A percentile compares a stretch with the other conserved stretches of the same genome.
Evolutionary conservation across 2,113 vertebrate species (phyloP).

Genomic region (Ciconia stormi): DNA sequence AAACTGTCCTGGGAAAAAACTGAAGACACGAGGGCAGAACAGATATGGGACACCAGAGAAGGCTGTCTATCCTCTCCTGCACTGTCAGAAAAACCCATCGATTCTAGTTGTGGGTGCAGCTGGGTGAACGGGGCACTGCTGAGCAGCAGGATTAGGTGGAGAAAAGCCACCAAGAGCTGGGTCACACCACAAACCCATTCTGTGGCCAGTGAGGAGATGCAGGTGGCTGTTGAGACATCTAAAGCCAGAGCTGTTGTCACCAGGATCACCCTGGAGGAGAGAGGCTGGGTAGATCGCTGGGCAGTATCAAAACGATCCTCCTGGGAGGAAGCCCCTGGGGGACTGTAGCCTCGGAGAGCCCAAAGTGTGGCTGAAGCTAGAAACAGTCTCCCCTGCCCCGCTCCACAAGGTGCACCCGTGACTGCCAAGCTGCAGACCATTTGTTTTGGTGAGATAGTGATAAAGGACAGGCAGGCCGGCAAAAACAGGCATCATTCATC

Average conservation of each 20-base stretch:
- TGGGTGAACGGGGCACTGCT: not conserved
- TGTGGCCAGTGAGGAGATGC: not conserved
- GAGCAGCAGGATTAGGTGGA: not conserved
- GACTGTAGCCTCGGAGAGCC: not conserved
- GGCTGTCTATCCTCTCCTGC: not conserved
- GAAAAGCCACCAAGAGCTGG: not conserved
- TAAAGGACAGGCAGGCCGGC: not conserved
- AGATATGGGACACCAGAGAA: not conserved
- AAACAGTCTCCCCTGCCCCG: not conserved
- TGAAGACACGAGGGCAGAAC: not conserved
- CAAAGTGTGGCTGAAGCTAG: not conserved
- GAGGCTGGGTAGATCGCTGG: too few relatives aligned
- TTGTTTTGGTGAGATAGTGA: not conserved
- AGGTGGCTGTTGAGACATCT: not conserved
- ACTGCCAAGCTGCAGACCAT: not conserved
- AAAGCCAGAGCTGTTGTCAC: not conserved
- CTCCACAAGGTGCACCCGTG: not conserved
- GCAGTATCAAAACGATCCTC: not conserved
- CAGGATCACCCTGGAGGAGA: not conserved
- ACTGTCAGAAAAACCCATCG: rapidly evolving
- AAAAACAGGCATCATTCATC: not conserved
- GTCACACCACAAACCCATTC: not conserved
- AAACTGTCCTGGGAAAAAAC: not conserved
- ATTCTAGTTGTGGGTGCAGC: not conserved
- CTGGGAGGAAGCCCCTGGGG: not conserved